Percentiles rank a stretch among this genome's conserved stretches.
Conservation (phyloP, 2,888 invertebrate genomes). For the Drosophila barbarae region DNA sequence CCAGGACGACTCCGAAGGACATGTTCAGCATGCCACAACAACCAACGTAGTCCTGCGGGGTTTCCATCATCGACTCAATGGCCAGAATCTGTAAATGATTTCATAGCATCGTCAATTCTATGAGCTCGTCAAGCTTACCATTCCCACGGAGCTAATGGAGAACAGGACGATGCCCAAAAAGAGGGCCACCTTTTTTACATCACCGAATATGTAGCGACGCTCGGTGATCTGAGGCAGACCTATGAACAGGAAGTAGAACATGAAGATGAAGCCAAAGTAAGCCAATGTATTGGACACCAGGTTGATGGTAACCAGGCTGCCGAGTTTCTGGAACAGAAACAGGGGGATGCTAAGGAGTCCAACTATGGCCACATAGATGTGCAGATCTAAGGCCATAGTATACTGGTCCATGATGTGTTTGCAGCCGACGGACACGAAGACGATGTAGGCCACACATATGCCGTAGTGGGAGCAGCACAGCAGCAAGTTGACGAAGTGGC, state of each 20-base stretch:
- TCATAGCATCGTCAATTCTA: not conserved
- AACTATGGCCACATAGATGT: conserved; percentile 80
- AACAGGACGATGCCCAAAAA: conserved; percentile 95
- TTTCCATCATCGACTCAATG: conserved; percentile 95
- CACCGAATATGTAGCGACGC: conserved; percentile 76
- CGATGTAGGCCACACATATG: conserved; percentile 96
- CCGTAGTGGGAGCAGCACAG: conserved; percentile 93
- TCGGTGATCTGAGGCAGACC: conserved; percentile 81
- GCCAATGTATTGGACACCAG: conserved; percentile 93
- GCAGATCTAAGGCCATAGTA: conserved; percentile 78
- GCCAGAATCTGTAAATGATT: conserved; percentile 87
- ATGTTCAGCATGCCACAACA: conserved; percentile 92
- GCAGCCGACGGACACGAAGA: conserved; percentile 91
- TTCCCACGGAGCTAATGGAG: conserved; percentile 89
- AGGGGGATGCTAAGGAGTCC: conserved; percentile 85
- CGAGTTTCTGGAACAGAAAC: conserved; percentile 87
- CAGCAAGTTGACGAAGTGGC: conserved; percentile 84
- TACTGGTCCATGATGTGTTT: conserved; percentile 85
- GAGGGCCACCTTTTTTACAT: conserved; percentile 83
- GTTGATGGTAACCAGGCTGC: conserved; percentile 92
- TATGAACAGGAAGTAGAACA: conserved; percentile 86
- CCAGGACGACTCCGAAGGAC: conserved; percentile 89
- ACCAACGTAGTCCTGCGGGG: conserved; percentile 91
- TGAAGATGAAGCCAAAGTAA: conserved; percentile 86
- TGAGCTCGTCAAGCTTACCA: conserved; percentile 80